Base-by-base conservation (phyloP, 2,888 invertebrate species). In the Drosophila helvetica region DNA sequence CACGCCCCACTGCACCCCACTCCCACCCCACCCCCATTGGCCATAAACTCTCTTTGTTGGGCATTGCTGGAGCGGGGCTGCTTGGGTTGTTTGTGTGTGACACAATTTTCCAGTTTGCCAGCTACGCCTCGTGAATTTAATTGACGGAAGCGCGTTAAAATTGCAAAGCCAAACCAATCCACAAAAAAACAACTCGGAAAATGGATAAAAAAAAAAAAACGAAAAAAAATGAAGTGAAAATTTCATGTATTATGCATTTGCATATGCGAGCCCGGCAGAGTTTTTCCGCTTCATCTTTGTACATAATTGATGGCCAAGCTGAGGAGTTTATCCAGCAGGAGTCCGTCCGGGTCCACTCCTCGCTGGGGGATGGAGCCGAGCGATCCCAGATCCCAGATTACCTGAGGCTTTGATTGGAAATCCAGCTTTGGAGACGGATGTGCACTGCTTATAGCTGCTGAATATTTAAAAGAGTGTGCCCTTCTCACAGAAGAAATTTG, bases 121-220 rank as follows among this genome's bases (percentile, higher is more conserved):
- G 70, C 57, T 71, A 62, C 69, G 71, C 60, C 81, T 82, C 81
- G 75, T 84, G 84, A 84, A 82, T 86, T 86, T 72, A 79, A 78
- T 82, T 85, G 84, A 82, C 82, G 85, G 86, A 85, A 85, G 76
- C 81, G 74, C 72, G 80, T 78, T 82, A 82, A 77, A 82, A 56
- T 86, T 85, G 81, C 81, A 81, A 27, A 52, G 53, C 59, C 64
- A 66, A 64, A 66, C 64, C 64, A 64, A 43, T 50, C 22, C 55
- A 43, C 33, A 50, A 55, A 38, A 53, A 48, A 56, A 22, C 57
- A 77, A 43, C 30, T 43, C 18, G 25, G 6, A 74, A 70, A 59
- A 65, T 62, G 72, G 64, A 68, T 50, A 38, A 15, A 38, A 38
- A 60, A n/a, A 27, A 47, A 52, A 57, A 62, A 70, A 65, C 66